These are phyloP conservation scores for Clarias magur DNA, from an alignment of 2,113 vertebrate species.

Conservation along the genomic window DNA sequence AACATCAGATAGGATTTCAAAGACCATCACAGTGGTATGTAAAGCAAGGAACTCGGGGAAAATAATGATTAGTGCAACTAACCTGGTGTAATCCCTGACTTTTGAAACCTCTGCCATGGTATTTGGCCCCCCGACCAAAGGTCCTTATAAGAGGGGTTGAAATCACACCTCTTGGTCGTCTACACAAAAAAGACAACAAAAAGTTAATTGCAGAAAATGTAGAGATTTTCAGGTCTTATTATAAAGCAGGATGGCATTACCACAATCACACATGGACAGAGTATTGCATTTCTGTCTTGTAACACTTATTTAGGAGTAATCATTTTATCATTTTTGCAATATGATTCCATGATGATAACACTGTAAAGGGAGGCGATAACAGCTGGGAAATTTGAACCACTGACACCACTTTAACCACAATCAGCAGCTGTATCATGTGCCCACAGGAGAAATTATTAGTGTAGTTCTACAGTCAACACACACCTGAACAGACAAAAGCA, in stretches of 20 bases:
- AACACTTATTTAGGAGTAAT: neutral
- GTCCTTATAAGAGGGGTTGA: conserved; percentile 91
- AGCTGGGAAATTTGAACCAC: neutral
- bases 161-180: conserved; percentile 88
- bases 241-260: neutral
- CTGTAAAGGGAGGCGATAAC: neutral
- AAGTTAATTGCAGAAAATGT: no score
- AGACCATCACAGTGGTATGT: no score
- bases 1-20: neutral
- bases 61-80: conserved; percentile 50
- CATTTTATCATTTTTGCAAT: neutral
- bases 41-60: neutral
- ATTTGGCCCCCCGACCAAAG: conserved; percentile 86
- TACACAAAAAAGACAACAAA: conserved; percentile 53
- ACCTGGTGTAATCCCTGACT: conserved; percentile 85
- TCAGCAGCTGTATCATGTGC: neutral
- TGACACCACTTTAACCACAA: neutral
- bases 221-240: neutral
- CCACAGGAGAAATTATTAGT: neutral
- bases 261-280: neutral
- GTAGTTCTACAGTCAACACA: neutral
- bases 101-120: conserved; percentile 83
- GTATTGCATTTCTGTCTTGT: neutral
- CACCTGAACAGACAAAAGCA: neutral
- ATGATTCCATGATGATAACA: neutral